Base-by-base conservation (phyloP, 2,797 vertebrate species). In the Margarornis squamiger region DNA sequence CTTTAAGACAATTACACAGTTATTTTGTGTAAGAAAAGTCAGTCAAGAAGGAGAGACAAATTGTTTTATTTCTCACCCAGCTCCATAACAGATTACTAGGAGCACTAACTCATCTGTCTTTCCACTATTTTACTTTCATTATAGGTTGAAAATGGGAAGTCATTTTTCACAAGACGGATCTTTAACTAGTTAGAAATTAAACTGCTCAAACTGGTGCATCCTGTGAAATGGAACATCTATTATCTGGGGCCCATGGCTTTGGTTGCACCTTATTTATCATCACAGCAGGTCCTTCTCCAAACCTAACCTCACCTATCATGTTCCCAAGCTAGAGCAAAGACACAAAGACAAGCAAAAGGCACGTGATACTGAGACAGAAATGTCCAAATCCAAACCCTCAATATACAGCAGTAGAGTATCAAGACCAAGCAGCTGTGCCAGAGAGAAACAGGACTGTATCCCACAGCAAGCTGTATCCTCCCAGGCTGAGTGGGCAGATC, bases 1-100 rank as follows among this genome's bases (percentile, higher is more conserved):
- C 52, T 96, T 98, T 97, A 97, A 97, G 95, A 95, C 95, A 95
- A 98, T 98, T 97, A 97, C 96, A 97, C 94, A 96, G 96, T 95
- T 95, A 95, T 97, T 97, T 95, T 94, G 73, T 92, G 88, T 93
- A 96, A 97, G 88, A 95, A 94, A 92, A 95, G 90, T 89, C 95
- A 93, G 71, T 75, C 27, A 11, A 95, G 71, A 32, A 59, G 74
- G 84, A 97, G 93, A 97, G 94, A 96, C 70, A 95, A 97, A 97
- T 97, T 93, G 90, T 83, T 96, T 96, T 97, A 92, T 96, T 98
- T 97, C 96, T 97, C 97, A 97, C 95, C 89, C 93, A 90, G 96
- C 95, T 96, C 96, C 82, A 90, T 93, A 91, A 94, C 90, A 72
- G 94, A 97, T 97, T 95, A 90, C 95, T 82, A 94, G 89, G 81